Evolutionary conservation across 1,140 invertebrate genomes (phyloP).

Genomic region (Papilio helenus): DNA sequence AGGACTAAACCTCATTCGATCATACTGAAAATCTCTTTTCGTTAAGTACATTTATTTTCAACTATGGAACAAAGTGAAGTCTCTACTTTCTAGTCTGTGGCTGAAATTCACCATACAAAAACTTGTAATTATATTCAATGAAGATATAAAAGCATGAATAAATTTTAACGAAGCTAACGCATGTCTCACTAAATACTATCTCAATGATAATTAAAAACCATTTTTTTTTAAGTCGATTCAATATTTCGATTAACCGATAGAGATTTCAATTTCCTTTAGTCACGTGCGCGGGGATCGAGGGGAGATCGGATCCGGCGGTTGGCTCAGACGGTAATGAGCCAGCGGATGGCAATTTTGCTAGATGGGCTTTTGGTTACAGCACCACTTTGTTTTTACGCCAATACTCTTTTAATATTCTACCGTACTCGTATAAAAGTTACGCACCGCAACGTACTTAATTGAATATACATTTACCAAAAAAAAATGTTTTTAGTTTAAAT

Average conservation of each 20-base stretch:
- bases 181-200: neutral
- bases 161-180: neutral
- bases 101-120: neutral
- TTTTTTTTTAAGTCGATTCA: conserved; percentile 69
- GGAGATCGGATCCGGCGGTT: conserved; percentile 78
- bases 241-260: conserved; percentile 80
- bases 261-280: conserved; percentile 82
- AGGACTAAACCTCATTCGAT: neutral
- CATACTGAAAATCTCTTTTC: neutral
- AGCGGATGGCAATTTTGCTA: conserved; percentile 79
- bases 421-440: conserved; percentile 23
- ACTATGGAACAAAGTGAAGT: neutral
- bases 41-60: neutral
- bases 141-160: neutral
- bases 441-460: conserved; percentile 17
- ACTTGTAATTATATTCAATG: neutral
- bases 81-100: neutral
- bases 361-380: conserved; percentile 78
- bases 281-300: conserved; percentile 73
- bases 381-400: conserved; percentile 63
- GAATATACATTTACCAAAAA: neutral
- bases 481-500: neutral
- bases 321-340: conserved; percentile 78
- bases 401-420: conserved; percentile 67
- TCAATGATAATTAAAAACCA: conserved; percentile 62